Evolutionary conservation across 2,113 vertebrate genomes (phyloP).

Genomic region (Oncorhynchus masou): DNA sequence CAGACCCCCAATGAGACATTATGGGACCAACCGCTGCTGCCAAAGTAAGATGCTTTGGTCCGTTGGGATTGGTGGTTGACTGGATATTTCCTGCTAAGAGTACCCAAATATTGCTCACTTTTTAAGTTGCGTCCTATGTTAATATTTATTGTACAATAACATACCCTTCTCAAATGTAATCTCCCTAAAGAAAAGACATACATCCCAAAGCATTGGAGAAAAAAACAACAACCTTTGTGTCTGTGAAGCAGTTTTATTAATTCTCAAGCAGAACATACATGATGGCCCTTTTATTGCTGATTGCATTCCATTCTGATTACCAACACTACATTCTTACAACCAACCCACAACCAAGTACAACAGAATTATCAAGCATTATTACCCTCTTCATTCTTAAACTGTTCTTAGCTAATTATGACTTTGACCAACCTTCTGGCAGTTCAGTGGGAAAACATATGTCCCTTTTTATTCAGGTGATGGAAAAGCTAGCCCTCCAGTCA

Average conservation of each 20-base stretch:
- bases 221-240: slow-evolving; percentile 35
- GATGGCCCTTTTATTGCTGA: slow-evolving; percentile 71
- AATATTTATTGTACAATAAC: too few species aligned
- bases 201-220: not conserved
- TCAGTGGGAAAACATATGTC: not conserved
- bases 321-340: slow-evolving; percentile 28
- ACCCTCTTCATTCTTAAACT: slow-evolving; percentile 33
- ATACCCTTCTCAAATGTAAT: too few species aligned
- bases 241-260: slow-evolving; percentile 67
- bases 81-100: too few species aligned
- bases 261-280: slow-evolving; percentile 71
- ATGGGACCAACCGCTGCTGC: too few species aligned
- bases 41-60: too few species aligned
- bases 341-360: slow-evolving; percentile 20
- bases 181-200: too few species aligned
- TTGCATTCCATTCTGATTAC: slow-evolving; percentile 39
- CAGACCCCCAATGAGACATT: not conserved
- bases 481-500: slow-evolving; percentile 1
- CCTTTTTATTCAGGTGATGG: not conserved
- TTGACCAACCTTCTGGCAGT: not conserved
- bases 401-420: not conserved
- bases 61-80: too few species aligned
- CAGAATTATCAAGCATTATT: slow-evolving; percentile 32
- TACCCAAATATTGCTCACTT: too few species aligned
- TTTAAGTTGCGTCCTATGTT: too few species aligned